A percentile compares a stretch with the other conserved stretches of the same genome.
Conservation (phyloP, 2,888 invertebrate species). For the Ctenicera cuprea region DNA sequence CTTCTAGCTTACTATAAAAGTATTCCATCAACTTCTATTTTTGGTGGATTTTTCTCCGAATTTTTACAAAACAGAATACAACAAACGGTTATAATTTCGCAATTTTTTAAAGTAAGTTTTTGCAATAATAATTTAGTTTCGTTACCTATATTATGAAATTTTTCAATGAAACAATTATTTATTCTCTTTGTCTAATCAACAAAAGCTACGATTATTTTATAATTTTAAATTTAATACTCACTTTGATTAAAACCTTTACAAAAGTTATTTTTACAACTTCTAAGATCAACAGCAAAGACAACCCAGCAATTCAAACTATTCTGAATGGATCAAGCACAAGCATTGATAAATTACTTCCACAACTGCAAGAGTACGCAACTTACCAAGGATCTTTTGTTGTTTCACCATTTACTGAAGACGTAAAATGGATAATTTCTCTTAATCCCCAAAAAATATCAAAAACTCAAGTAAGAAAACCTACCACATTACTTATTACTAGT, state of each 20-base stretch:
- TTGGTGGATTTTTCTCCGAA: not conserved
- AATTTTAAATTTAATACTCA: no score
- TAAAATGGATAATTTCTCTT: conserved; percentile 79
- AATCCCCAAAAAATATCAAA: not conserved
- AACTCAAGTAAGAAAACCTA: not conserved
- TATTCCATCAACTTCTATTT: not conserved
- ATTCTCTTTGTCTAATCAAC: no score
- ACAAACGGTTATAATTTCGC: not conserved
- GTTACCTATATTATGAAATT: no score
- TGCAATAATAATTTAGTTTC: no score
- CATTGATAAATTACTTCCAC: not conserved
- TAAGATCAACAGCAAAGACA: not conserved
- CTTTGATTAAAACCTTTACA: no score
- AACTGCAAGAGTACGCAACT: conserved; percentile 66
- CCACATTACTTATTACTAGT: not conserved
- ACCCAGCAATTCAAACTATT: not conserved
- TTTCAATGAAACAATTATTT: not conserved
- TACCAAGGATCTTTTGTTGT: conserved; percentile 85
- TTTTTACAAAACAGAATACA: not conserved
- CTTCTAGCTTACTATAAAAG: not conserved
- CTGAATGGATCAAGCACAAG: not conserved
- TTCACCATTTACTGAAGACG: conserved; percentile 84
- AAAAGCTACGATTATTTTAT: no score
- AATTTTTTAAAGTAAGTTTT: not conserved
- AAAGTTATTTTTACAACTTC: no score